Evolutionary conservation across 2,888 invertebrate genomes (phyloP), one percentile per base, ranked within the genome.

Genomic region (Chloroclysta siterata): DNA sequence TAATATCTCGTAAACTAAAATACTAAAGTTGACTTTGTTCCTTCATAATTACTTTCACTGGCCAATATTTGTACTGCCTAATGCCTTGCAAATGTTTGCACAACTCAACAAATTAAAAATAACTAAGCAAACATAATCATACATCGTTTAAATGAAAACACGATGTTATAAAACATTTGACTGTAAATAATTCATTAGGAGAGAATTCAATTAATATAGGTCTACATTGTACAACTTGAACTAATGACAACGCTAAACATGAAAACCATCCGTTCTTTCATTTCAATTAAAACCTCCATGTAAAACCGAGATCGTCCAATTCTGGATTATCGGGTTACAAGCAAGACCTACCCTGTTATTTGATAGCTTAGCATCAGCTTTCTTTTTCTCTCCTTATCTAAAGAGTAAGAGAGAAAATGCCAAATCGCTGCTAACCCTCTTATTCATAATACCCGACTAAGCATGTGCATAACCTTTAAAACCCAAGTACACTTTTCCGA

Each of bases 11-110:
- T 28, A 14, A 10, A 56, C 28, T 5, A 44, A 58, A 58, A 58
- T 42, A 41, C 39, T 29, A 47, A 36, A 29, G 47, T 53, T 60
- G 13, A 14, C n/a, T 51, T 36, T 51, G 36, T 54, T 48, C 48
- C 28, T 51, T 28, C 28, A 50, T 61, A 39, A 46, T 47, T 56
- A 44, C 41, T 47, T 52, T 52, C 33, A 41, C 51, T 46, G n/a
- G 39, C 53, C 52, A 41, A 55, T 55, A 55, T 55, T 56, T 56
- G 46, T 56, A 55, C n/a, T 22, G 44, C 17, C n/a, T 41, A 39
- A 41, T 41, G 41, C 47, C 22, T 46, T 14, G 41, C 15, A 48
- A 60, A 48, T 44, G 46, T 15, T 52, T 52, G 52, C 28, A 44
- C 17, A 54, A 48, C 14, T 28, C 39, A 56, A n/a, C n/a, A 60